Conservation (phyloP, 2,888 invertebrate genomes). For the Nasonovia ribisnigri region DNA sequence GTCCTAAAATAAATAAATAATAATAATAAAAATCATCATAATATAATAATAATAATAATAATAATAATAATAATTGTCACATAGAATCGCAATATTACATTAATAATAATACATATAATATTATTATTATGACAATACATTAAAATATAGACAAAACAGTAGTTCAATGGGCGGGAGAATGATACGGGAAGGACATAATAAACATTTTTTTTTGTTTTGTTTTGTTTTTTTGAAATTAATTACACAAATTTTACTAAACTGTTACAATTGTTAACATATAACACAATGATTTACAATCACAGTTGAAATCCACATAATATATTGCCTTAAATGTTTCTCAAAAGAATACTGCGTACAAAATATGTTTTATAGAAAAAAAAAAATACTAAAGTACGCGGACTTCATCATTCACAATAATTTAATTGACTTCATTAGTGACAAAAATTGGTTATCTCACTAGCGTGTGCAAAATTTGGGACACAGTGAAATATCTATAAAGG, state of each 20-base stretch:
- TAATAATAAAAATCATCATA: slow-evolving; percentile 38
- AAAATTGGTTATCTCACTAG: slow-evolving; percentile 48
- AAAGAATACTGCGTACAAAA: slow-evolving; percentile 50
- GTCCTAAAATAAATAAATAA: slow-evolving; percentile 62
- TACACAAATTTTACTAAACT: slow-evolving; percentile 43
- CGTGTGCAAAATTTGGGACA: slow-evolving; percentile 48
- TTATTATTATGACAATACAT: slow-evolving; percentile 25
- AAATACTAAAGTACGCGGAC: neutral
- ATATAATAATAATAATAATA: slow-evolving; percentile 43
- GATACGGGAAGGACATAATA: slow-evolving; percentile 13
- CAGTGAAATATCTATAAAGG: slow-evolving; percentile 36
- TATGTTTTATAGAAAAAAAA: neutral
- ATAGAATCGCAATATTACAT: slow-evolving; percentile 26
- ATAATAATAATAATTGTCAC: slow-evolving; percentile 53
- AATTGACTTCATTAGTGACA: slow-evolving; percentile 62
- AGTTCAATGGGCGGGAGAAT: slow-evolving; percentile 45
- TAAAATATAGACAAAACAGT: slow-evolving; percentile 51
- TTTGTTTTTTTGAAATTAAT: neutral
- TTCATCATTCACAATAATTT: slow-evolving; percentile 17
- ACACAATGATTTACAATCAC: slow-evolving; percentile 53
- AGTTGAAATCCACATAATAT: slow-evolving; percentile 52
- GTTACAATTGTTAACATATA: slow-evolving; percentile 43
- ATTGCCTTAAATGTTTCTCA: slow-evolving; percentile 13
- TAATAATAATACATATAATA: slow-evolving; percentile 37
- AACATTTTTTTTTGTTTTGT: slow-evolving; percentile 13